Conservation (phyloP, 2,888 invertebrate species). For the Epirrita christyi region DNA sequence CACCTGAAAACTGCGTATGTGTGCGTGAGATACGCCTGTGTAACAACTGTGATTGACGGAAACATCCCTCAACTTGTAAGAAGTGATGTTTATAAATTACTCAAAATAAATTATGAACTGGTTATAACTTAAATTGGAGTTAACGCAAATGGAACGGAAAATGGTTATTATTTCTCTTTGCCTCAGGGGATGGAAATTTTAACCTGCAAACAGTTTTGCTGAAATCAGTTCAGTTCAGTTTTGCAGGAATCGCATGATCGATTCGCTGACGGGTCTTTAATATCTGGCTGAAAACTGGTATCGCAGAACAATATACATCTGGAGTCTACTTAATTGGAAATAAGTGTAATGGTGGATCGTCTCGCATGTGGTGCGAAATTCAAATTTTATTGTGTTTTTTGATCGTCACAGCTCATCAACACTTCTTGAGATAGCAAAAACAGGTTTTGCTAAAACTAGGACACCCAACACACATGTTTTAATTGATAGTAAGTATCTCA, state of each 20-base stretch:
- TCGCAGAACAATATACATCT: no score
- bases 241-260: constrained; percentile 5
- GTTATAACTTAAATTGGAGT: constrained; percentile 27
- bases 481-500: no score
- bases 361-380: no score
- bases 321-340: no score
- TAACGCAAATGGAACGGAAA: constrained; percentile 17
- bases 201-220: background rate
- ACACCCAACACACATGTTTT: no score
- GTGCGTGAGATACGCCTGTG: constrained; percentile 45
- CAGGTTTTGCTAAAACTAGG: no score
- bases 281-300: background rate
- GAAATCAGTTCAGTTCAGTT: no score
- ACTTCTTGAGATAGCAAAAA: no score
- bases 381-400: no score
- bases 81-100: constrained; percentile 22
- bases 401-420: no score
- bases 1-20: constrained; percentile 37
- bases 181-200: background rate
- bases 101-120: constrained; percentile 23
- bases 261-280: constrained; percentile 11
- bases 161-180: background rate
- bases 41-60: constrained; percentile 44
- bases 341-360: no score
- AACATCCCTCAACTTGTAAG: constrained; percentile 25